Evolutionary conservation across 2,888 invertebrate species (phyloP).

Genomic region (Eilema depressum): DNA sequence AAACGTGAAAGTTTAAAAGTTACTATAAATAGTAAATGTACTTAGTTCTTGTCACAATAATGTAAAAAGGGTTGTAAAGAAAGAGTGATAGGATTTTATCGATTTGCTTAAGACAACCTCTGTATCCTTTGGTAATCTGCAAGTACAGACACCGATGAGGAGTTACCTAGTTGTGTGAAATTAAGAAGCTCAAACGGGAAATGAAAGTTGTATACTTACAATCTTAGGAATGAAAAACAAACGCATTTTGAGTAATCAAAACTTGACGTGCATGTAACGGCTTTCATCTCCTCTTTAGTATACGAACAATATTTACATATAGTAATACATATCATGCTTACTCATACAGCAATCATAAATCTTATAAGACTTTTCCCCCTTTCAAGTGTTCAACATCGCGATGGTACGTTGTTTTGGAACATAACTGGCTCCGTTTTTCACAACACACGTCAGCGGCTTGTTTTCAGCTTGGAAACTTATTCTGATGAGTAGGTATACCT

Average conservation of each 20-base stretch:
- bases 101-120: too few species aligned
- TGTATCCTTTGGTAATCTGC: too few species aligned
- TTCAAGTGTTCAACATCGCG: slow-evolving; percentile 38
- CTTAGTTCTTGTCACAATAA: too few species aligned
- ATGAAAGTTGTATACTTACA: too few species aligned
- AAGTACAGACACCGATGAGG: too few species aligned
- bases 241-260: slow-evolving; percentile 8
- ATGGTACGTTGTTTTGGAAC: slow-evolving; percentile 36
- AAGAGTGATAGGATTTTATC: too few species aligned
- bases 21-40: too few species aligned
- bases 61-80: too few species aligned
- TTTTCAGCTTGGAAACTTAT: neutral
- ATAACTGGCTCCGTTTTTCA: slow-evolving; percentile 25
- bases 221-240: slow-evolving; percentile 7
- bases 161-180: too few species aligned
- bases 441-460: neutral
- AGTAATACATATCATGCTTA: slow-evolving; percentile 29
- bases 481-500: neutral
- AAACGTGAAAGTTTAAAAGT: too few species aligned
- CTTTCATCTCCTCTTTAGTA: slow-evolving; percentile 23
- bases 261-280: slow-evolving; percentile 28
- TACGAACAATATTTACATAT: slow-evolving; percentile 20
- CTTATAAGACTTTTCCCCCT: slow-evolving; percentile 40
- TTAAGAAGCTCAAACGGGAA: too few species aligned
- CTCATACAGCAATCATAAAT: slow-evolving; percentile 41